Conservation (phyloP, 2,797 vertebrate species). For the Onychomys torridus region DNA sequence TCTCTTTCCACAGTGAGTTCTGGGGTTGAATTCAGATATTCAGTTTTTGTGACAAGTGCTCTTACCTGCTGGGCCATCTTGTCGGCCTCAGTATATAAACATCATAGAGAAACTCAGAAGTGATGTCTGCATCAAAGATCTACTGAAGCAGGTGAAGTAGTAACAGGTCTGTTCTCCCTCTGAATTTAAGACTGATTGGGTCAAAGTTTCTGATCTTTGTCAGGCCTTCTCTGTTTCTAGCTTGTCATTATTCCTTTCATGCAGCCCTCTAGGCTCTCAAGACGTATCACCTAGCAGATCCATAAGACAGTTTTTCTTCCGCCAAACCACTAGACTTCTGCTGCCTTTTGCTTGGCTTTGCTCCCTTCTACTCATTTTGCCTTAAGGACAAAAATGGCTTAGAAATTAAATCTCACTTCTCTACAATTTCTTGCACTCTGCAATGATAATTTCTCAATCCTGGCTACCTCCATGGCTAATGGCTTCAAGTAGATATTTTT, state of each 20-base stretch:
- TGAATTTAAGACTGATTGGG: neutral
- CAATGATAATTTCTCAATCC: conserved; percentile 20
- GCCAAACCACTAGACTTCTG: neutral
- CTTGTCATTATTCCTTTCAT: neutral
- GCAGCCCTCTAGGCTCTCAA: neutral
- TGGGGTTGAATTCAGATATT: neutral
- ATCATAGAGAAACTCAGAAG: neutral
- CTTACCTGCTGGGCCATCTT: neutral
- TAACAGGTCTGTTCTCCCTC: neutral
- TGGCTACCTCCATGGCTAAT: neutral
- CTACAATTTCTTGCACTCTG: neutral
- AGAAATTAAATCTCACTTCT: conserved; percentile 35
- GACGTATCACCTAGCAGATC: neutral
- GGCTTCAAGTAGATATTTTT: conserved; percentile 11
- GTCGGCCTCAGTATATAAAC: neutral
- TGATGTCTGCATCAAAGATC: neutral
- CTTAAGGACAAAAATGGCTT: neutral
- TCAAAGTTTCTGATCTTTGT: neutral
- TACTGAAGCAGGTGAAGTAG: neutral
- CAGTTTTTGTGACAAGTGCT: neutral
- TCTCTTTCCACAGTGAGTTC: neutral
- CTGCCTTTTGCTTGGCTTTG: neutral
- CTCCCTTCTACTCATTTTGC: neutral
- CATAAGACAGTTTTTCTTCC: neutral
- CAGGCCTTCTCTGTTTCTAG: neutral